Base-by-base conservation (phyloP, 2,113 vertebrate genomes). In the Lepisosteus oculatus region DNA sequence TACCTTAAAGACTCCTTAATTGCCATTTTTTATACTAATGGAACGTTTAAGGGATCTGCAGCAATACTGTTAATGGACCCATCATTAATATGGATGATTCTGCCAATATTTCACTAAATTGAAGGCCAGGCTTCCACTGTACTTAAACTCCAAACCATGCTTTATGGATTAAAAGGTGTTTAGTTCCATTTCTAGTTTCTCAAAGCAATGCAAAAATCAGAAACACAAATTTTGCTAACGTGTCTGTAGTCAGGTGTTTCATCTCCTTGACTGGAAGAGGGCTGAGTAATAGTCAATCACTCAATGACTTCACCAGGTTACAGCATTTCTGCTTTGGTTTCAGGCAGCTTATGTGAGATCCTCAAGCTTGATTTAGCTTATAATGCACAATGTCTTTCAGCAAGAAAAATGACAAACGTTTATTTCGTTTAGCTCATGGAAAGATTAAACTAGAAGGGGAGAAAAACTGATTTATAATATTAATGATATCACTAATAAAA, bases 1-100 rank as follows among this genome's bases (percentile, higher is more conserved):
- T 85, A 86, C 78, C 78, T 89, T 86, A 84, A 90, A 85, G 76
- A 87, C 71, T 67, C 72, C 74, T 82, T 88, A 90, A 89, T 84
- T 85, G 86, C 74, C 82, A 82, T 85, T 86, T 87, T 89, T 88
- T 86, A 84, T 80, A 77, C 76, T 90, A 90, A 93, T 89, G 83
- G 86, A 78, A 81, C 77, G 72, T 86, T 91, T 84, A 89, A 82
- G 76, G 74, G 81, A 86, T 81, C 69, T 67, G 67, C 65, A 73
- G 43, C 84, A 74, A 81, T 80, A 76, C 61, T 71, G 74, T 85
- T 88, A 89, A 88, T 88, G 81, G 73, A 73, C 61, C 74, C 80
- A 78, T 84, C 83, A 82, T 71, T 77, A 82, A 83, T 84, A 89
- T 76, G 75, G 81, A 86, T 87, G 81, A 79, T 84, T 79, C 81